Evolutionary conservation across 1,140 invertebrate species (phyloP), one percentile per base, ranked within the genome.

Genomic region (Polyergus mexicanus): DNA sequence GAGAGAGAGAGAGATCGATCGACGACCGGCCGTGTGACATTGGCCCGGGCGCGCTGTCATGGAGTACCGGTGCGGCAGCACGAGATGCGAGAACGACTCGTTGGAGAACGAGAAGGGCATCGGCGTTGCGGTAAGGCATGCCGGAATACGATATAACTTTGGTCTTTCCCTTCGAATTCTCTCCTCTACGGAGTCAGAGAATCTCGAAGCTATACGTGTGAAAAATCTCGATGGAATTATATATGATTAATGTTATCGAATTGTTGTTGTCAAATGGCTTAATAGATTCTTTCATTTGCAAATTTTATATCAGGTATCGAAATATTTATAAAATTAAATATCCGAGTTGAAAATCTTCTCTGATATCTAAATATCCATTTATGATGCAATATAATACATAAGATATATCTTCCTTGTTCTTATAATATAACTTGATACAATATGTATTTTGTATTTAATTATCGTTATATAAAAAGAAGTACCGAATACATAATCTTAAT

Each of bases 71-170:
- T 93, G 58, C 74, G 35, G 47, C 91, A 93, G 92, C 71, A 90
- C 92, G 69, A 90, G 93, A 69, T 94, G 92, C 84, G 92, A 93
- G 75, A 93, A 94, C 72, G 93, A 93, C 68, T 75, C 85, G 63
- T 81, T 89, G 76, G 93, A 94, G 80, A 93, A 92, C 89, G 93
- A 92, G 69, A 94, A 92, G 71, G 92, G 88, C 84, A 84, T 84
- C 69, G 69, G 78, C 22, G 44, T 77, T 88, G 92, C 88, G 93
- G 93, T 94, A 94, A 94, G 93, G 88, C 68, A 60, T 76, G 84
- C 77, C n/a, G n/a, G 11, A 8, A 68, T 7, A 16, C 25, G 41
- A 35, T 66, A 66, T 1, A 22, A 13, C 13, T 35, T 28, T 25
- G 38, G 47, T 51, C 5, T 3, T 75, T 22, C 13, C 19, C 16